A percentile compares a stretch with the other conserved stretches of the same genome.
phyloP scores from a whole-genome alignment of 2,113 vertebrate genomes.

The Osmerus mordax region DNA sequence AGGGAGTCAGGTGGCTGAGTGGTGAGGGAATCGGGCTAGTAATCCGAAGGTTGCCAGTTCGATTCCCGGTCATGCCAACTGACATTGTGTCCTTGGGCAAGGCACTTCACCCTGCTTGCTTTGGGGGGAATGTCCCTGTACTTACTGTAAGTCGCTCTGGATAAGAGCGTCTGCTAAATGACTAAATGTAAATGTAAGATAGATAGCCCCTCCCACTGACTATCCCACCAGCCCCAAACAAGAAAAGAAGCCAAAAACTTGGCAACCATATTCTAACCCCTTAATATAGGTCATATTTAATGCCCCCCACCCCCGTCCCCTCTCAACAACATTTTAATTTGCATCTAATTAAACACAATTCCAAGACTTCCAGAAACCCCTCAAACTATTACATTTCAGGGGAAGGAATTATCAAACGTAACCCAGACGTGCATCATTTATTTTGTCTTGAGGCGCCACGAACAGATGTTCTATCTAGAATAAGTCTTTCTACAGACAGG shows the following conservation, averaged over 20 bases:
- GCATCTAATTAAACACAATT: slow-evolving; percentile 37
- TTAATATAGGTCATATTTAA: slow-evolving; percentile 12
- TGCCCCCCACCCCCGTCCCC: not conserved
- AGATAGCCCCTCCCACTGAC: no score
- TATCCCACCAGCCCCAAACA: not conserved
- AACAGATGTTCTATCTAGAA: not conserved
- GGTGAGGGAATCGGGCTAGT: no score
- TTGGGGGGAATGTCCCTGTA: no score
- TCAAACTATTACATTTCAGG: not conserved
- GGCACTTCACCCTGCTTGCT: no score
- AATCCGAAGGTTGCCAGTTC: no score
- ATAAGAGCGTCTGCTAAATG: no score
- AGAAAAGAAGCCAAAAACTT: slow-evolving; percentile 5
- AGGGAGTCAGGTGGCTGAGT: no score
- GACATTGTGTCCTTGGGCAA: no score
- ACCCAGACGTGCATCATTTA: not conserved
- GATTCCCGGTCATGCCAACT: no score
- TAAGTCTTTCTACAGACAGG: slow-evolving; percentile 22
- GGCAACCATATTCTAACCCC: slow-evolving; percentile 22
- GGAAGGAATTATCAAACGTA: not conserved
- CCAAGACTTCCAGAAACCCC: slow-evolving; percentile 21
- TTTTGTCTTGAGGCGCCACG: not conserved
- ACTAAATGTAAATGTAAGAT: no score
- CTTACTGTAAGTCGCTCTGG: no score
- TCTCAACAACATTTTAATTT: slow-evolving; percentile 24